Percentiles rank a stretch among this genome's conserved stretches.
These are phyloP conservation scores for Lanius collurio DNA, from an alignment of 2,113 vertebrate species.

Conservation along the genomic window DNA sequence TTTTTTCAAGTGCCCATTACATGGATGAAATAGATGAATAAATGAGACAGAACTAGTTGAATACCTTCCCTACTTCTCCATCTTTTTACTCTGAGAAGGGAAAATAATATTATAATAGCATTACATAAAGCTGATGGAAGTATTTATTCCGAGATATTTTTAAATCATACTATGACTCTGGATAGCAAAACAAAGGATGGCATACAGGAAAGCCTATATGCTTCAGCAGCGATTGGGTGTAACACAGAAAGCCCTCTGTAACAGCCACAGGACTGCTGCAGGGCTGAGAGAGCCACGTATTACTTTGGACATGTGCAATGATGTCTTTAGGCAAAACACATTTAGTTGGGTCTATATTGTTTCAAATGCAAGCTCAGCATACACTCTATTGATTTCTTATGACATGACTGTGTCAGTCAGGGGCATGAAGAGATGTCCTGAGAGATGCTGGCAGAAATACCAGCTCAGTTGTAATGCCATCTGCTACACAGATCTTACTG, in stretches of 20 bases:
- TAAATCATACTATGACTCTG: background rate
- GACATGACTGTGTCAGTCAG: background rate
- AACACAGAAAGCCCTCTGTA: background rate
- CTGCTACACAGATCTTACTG: background rate
- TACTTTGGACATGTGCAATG: background rate
- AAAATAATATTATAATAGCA: background rate
- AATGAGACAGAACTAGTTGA: background rate
- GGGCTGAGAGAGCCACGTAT: background rate
- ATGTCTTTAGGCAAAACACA: background rate
- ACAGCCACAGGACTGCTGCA: background rate
- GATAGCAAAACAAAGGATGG: background rate
- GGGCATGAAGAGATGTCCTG: background rate
- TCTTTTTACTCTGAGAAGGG: background rate
- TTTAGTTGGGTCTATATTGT: background rate
- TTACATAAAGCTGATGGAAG: background rate
- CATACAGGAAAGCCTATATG: background rate
- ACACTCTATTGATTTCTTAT: background rate
- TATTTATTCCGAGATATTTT: background rate
- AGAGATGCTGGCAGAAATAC: background rate
- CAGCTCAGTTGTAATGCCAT: fast-evolving
- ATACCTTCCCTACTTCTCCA: background rate
- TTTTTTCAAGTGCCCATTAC: background rate
- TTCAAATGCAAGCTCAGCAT: background rate
- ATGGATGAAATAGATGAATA: background rate
- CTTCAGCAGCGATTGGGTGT: background rate